Conservation (phyloP, 2,113 vertebrate genomes). For the Seriola rivoliana region DNA sequence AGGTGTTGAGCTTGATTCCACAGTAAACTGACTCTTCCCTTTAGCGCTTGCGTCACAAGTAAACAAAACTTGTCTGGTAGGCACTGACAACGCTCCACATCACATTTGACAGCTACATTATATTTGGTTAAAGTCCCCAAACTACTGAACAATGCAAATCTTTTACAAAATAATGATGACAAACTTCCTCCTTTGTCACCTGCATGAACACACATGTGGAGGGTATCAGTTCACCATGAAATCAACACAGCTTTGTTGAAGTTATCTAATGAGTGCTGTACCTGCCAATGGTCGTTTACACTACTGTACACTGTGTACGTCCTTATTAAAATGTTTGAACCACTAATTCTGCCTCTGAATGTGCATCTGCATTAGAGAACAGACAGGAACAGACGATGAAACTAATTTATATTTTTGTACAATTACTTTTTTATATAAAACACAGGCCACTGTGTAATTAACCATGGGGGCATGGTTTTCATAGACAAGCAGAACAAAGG, state of each 20-base stretch:
- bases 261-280: neutral
- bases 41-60: conserved; percentile 1
- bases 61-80: conserved; percentile 12
- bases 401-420: conserved; percentile 25
- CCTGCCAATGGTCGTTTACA: neutral
- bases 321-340: neutral
- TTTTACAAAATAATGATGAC: neutral
- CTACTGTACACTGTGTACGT: neutral
- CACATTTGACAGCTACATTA: neutral
- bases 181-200: neutral
- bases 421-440: conserved; percentile 30
- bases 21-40: conserved; percentile 13
- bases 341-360: conserved; percentile 7
- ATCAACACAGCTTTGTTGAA: neutral
- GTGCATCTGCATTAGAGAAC: neutral
- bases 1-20: conserved; percentile 23
- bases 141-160: neutral
- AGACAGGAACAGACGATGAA: conserved; percentile 1
- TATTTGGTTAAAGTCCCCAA: neutral
- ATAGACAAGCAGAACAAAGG: conserved; percentile 53
- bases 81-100: neutral
- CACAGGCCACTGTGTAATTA: conserved; percentile 39
- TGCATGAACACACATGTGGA: neutral
- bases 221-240: neutral
- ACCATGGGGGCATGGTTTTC: conserved; percentile 15